phyloP scores from a whole-genome alignment of 2,113 vertebrate genomes.

The Campylorhamphus procurvoides region DNA sequence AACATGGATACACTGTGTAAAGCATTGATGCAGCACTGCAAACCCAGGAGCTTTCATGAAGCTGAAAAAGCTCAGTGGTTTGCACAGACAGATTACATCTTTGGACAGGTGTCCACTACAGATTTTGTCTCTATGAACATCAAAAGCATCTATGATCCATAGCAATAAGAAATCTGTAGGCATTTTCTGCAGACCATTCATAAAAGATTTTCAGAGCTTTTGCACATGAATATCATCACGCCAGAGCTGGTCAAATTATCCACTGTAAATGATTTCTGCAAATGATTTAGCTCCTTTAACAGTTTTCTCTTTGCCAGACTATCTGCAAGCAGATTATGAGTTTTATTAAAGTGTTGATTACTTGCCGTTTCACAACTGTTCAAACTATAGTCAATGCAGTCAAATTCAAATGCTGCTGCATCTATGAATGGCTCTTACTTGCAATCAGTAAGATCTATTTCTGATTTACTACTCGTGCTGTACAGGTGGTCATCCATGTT shows the following conservation, averaged over 20 bases:
- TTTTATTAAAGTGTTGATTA: slow-evolving; percentile 58
- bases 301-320: slow-evolving; percentile 31
- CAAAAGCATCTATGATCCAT: not conserved
- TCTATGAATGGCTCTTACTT: not conserved
- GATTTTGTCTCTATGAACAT: not conserved
- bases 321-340: slow-evolving; percentile 30
- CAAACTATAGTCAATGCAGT: not conserved
- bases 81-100: not conserved
- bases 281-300: slow-evolving; percentile 35
- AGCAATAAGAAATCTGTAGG: not conserved
- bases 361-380: slow-evolving; percentile 51
- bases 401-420: slow-evolving; percentile 3
- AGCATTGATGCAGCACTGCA: not conserved
- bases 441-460: not conserved
- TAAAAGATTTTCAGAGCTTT: slow-evolving; percentile 31
- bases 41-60: not conserved
- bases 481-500: not conserved
- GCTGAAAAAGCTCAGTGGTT: not conserved
- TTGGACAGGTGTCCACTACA: not conserved
- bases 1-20: not conserved
- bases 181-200: not conserved
- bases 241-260: slow-evolving; percentile 34
- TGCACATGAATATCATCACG: not conserved
- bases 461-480: not conserved
- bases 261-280: not conserved